Conservation (phyloP, 2,888 invertebrate species). For the Hipparchia semele region DNA sequence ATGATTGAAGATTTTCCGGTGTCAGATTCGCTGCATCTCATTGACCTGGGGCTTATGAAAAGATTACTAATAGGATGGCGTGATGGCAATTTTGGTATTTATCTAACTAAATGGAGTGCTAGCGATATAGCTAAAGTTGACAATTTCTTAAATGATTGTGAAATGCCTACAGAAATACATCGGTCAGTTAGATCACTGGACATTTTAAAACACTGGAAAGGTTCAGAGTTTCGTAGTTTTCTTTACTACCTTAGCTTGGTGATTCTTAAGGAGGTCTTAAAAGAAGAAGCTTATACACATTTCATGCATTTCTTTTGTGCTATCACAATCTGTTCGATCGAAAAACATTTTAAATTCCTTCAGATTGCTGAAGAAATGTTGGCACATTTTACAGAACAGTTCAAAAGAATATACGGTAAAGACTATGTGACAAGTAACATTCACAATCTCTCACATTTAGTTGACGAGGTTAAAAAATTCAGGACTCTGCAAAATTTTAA, state of each 20-base stretch:
- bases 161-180: conserved; percentile 18
- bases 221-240: conserved; percentile 40
- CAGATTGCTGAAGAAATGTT: conserved; percentile 36
- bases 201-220: conserved; percentile 37
- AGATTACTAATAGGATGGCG: conserved; percentile 41
- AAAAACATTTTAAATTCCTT: conserved; percentile 30
- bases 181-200: conserved; percentile 27
- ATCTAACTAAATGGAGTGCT: conserved; percentile 29
- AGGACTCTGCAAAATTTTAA: conserved; percentile 16
- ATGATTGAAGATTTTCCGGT: conserved; percentile 19
- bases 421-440: conserved; percentile 40
- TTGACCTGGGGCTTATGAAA: conserved; percentile 44
- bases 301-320: conserved; percentile 30
- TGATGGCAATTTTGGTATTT: conserved; percentile 41
- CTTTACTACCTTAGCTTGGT: conserved; percentile 40
- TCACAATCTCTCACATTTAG: conserved; percentile 34
- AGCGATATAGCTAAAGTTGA: conserved; percentile 7
- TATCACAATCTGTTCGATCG: conserved; percentile 39
- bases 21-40: conserved; percentile 39
- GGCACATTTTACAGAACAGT: conserved; percentile 36
- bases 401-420: conserved; percentile 36
- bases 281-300: conserved; percentile 10
- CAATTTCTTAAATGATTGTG: conserved; percentile 8
- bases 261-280: conserved; percentile 36
- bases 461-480: conserved; percentile 14